Evolutionary conservation across 2,113 vertebrate species (phyloP).

Genomic region (Triplophysa rosa): DNA sequence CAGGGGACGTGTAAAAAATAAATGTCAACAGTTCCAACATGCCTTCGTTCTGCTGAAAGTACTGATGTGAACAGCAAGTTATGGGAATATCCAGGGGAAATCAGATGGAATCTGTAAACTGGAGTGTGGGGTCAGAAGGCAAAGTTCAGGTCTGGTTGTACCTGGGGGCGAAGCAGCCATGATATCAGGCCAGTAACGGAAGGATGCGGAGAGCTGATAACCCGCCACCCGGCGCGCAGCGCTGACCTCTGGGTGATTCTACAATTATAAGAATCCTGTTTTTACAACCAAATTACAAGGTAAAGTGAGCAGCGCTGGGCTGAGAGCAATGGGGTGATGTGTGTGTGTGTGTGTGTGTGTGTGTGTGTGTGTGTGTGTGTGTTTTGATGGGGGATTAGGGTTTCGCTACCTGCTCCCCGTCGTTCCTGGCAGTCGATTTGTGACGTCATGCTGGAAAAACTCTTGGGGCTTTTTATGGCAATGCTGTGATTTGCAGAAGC

Average conservation of each 20-base stretch:
- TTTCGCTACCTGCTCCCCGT: constrained; percentile 30
- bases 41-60: neutral
- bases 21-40: constrained; percentile 7
- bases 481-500: constrained; percentile 43
- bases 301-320: neutral
- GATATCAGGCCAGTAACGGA: constrained; percentile 17
- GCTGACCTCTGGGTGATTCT: constrained; percentile 48
- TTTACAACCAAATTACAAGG: constrained; percentile 62
- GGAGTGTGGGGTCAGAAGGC: constrained; percentile 21
- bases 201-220: constrained; percentile 51
- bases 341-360: constrained; percentile 39
- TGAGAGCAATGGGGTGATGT: neutral
- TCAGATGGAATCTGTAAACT: constrained; percentile 38
- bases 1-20: constrained; percentile 47
- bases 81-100: constrained; percentile 35
- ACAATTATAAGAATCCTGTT: constrained; percentile 59
- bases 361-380: constrained; percentile 32
- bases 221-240: constrained; percentile 37
- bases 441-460: constrained; percentile 58
- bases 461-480: constrained; percentile 45
- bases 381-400: constrained; percentile 11
- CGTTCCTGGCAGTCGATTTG: constrained; percentile 28
- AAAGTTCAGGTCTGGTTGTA: constrained; percentile 27
- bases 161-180: neutral
- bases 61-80: neutral